phyloP scores from a whole-genome alignment of 1,140 invertebrate species.

The Drosophila rhopaloa region DNA sequence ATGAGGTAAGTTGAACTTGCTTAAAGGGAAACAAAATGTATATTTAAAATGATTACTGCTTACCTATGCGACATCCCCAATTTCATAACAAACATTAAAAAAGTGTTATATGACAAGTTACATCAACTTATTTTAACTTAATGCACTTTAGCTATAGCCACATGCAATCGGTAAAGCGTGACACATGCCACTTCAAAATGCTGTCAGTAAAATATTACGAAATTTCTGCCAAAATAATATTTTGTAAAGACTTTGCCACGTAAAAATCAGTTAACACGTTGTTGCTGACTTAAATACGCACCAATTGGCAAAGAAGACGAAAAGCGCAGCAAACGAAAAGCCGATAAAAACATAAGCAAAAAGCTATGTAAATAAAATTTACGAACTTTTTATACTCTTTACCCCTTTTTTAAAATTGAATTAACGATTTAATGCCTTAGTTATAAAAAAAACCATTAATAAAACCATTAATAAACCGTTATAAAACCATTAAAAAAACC shows the following conservation, averaged over 20 bases:
- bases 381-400: not conserved
- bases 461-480: no score
- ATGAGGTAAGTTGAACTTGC: constrained; percentile 88
- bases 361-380: not conserved
- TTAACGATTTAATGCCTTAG: no score
- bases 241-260: constrained; percentile 6
- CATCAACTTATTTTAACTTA: constrained; percentile 18
- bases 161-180: constrained; percentile 26
- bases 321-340: constrained; percentile 29
- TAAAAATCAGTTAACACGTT: constrained; percentile 59
- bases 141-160: constrained; percentile 9
- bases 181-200: constrained; percentile 40
- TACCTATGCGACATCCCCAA: not conserved
- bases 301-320: constrained; percentile 67
- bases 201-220: constrained; percentile 46
- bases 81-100: not conserved
- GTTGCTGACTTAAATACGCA: constrained; percentile 56
- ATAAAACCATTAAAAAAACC: no score
- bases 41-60: no score
- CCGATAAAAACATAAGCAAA: constrained; percentile 2
- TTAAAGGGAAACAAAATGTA: no score
- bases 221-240: constrained; percentile 33
- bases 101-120: constrained; percentile 19
- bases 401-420: not conserved
- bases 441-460: no score